Conservation (phyloP, 2,888 invertebrate genomes). For the Crioceris asparagi region DNA sequence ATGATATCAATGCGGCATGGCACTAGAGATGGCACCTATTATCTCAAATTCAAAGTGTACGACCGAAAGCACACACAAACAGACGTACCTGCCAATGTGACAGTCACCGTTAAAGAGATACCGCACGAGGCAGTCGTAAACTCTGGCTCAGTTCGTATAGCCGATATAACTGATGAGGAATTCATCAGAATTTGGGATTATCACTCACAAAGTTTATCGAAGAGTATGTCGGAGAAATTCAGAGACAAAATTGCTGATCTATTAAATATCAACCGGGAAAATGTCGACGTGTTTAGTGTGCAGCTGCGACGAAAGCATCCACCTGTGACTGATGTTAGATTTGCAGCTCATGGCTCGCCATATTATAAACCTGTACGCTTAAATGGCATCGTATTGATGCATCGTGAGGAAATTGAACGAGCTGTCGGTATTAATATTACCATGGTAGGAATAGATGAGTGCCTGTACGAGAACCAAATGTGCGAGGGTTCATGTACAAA, state of each 20-base stretch:
- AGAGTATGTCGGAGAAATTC: constrained; percentile 84
- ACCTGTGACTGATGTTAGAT: constrained; percentile 83
- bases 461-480: constrained; percentile 87
- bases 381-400: constrained; percentile 88
- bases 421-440: constrained; percentile 93
- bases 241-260: constrained; percentile 78
- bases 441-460: constrained; percentile 97
- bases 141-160: constrained; percentile 87
- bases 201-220: constrained; percentile 62
- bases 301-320: constrained; percentile 79
- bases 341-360: constrained; percentile 91
- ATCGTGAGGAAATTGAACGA: constrained; percentile 86
- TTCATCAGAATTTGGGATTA: constrained; percentile 94
- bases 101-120: constrained; percentile 87
- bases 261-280: constrained; percentile 73
- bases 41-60: constrained; percentile 65
- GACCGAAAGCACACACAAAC: constrained; percentile 92
- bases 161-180: constrained; percentile 91
- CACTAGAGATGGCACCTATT: constrained; percentile 78
- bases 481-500: constrained; percentile 96
- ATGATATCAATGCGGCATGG: constrained; percentile 94
- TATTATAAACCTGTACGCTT: constrained; percentile 90
- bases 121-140: constrained; percentile 92
- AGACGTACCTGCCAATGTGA: constrained; percentile 93
- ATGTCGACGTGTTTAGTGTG: constrained; percentile 95